Percentiles rank a stretch among this genome's conserved stretches.
These are phyloP conservation scores for Phrynocephalus versicolor DNA, from an alignment of 2,113 vertebrate species.

Conservation along the genomic window DNA sequence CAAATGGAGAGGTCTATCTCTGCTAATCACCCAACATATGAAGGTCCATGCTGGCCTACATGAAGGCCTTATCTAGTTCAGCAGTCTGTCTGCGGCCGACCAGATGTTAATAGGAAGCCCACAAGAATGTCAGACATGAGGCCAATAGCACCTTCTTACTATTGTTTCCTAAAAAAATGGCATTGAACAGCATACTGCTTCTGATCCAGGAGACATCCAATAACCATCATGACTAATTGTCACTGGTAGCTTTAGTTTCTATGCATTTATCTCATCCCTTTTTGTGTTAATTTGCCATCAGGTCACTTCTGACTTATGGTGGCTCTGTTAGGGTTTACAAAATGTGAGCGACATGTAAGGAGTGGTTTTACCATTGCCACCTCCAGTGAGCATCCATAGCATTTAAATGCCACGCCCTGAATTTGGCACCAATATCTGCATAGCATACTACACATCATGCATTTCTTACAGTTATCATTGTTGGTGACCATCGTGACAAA, in stretches of 20 bases:
- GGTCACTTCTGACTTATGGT: too few relatives aligned
- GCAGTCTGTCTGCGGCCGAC: too few relatives aligned
- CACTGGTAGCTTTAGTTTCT: neutral
- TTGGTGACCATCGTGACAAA: too few relatives aligned
- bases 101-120: neutral
- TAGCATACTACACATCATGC: too few relatives aligned
- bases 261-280: neutral
- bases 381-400: too few relatives aligned
- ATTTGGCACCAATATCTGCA: too few relatives aligned
- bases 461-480: too few relatives aligned
- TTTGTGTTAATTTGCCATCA: neutral
- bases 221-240: too few relatives aligned
- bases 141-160: neutral
- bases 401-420: too few relatives aligned
- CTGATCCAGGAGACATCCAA: neutral
- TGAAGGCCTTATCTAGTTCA: neutral
- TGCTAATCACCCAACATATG: neutral
- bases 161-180: neutral
- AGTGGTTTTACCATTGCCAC: too few relatives aligned
- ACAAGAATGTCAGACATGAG: neutral
- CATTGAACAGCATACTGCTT: neutral
- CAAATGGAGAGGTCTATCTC: neutral
- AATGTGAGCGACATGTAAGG: neutral
- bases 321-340: neutral
- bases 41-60: neutral